Percentiles rank a stretch among this genome's conserved stretches.
These are phyloP conservation scores for Tangara arthus DNA, from an alignment of 2,797 vertebrate species.

Conservation along the genomic window DNA sequence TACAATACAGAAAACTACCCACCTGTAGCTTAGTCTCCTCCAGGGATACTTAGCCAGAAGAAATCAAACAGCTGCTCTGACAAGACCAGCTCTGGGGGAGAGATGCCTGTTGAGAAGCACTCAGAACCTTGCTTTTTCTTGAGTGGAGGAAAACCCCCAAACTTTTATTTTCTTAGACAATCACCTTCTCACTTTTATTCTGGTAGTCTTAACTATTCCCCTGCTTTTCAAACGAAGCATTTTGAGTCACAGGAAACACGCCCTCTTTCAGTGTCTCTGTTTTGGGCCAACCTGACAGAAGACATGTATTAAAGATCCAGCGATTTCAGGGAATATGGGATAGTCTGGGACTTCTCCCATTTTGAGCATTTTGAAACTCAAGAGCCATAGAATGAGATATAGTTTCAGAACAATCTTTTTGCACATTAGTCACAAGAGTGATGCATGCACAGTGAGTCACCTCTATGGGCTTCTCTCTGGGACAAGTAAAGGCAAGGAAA, in stretches of 20 bases:
- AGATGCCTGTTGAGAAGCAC: neutral
- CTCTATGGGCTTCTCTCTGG: accelerated
- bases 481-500: neutral
- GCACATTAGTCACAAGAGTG: accelerated
- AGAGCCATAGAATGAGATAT: neutral
- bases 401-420: neutral
- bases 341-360: neutral
- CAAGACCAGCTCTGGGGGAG: neutral
- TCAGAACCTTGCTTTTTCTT: neutral
- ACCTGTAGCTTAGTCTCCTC: neutral
- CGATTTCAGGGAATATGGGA: neutral
- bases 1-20: neutral
- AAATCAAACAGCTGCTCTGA: neutral
- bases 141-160: accelerated
- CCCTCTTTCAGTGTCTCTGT: neutral
- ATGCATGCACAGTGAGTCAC: neutral
- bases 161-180: neutral
- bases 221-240: neutral
- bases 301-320: neutral
- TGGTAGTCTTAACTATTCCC: neutral
- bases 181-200: neutral
- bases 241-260: neutral
- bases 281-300: neutral
- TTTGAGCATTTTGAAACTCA: neutral
- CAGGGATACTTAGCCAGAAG: neutral